Base-by-base conservation (phyloP, 2,888 invertebrate genomes). In the Danaus chrysippus region DNA sequence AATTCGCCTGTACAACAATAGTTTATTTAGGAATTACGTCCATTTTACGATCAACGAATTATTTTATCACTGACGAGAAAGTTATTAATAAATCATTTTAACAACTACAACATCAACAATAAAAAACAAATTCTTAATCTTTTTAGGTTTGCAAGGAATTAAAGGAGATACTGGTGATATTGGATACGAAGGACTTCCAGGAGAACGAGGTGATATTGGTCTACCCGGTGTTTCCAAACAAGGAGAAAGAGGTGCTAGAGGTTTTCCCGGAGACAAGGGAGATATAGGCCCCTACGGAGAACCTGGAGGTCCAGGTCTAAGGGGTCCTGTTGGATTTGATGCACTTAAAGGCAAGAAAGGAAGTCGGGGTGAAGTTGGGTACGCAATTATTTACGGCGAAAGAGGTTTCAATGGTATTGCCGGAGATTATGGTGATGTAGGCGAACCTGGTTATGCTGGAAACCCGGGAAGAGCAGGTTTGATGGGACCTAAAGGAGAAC, bases 241-340 rank as follows among this genome's bases (percentile, higher is more conserved):
- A 57, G 90, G 90, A 0, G 69, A 72, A 15, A 70, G 71, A 41
- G 96, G 96, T 13, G 77, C 86, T 10, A 95, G 94, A 80, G 96
- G 96, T 3, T 91, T 92, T 68, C 83, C 91, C 1, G 96, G 96
- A 42, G 81, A 92, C 55, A 91, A 88, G 23, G 96, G 96, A 49
- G 91, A 92, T 63, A 77, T 82, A 46, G 95, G 96, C 13, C 92
- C 92, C 0, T 86, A 81, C 44, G 96, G 96, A 56, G 77, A 81
- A 3, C 82, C 92, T 6, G 96, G 96, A 42, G 73, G 75, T 10
- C 74, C 59, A 58, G 90, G 90, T 17, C 42, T 54, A 60, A 68
- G 3, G 23, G 96, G 96, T 10, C 76, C 86, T 0, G 92, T 92
- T 73, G 96, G 96, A 8, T 87, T 91, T 63, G 86, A 91, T 0